Base-by-base conservation (phyloP, 2,888 invertebrate genomes). In the Prosapia bicincta region DNA sequence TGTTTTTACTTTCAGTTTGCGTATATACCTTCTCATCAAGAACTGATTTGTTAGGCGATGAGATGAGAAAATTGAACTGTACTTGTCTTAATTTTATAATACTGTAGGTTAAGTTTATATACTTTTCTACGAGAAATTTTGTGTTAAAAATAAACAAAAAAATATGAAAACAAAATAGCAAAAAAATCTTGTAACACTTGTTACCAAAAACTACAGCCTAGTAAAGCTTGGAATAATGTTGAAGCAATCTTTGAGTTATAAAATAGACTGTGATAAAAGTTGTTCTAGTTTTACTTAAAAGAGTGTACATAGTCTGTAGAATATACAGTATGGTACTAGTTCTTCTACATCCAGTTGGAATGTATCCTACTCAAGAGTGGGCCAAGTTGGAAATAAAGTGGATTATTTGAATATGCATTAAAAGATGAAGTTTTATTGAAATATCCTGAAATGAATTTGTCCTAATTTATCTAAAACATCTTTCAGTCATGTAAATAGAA, bases 11-110 rank as follows among this genome's bases (percentile, higher is more conserved):
- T n/a, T n/a, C n/a, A n/a, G n/a, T n/a, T n/a, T n/a, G n/a, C n/a
- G n/a, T n/a, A n/a, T n/a, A n/a, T n/a, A n/a, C 54, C 20, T 54
- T 2, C 20, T 54, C 54, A 54, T 54, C 54, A 54, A 54, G 54
- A 54, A 54, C 54, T 54, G 54, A 54, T 54, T 54, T 54, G 54
- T 54, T 54, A 54, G 54, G 54, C n/a, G 54, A 54, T 54, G 54
- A 54, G 54, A 5, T 38, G 3, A 20, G 20, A 20, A 54, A 54
- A 54, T 54, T n/a, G 3, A 3, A n/a, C 3, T 54, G n/a, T 20
- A 20, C 20, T 54, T 54, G n/a, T 20, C 20, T 54, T 6, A 30
- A 54, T 54, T 54, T 54, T 20, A 2, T 54, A n/a, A n/a, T n/a
- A 3, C 20, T 20, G n/a, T 20, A 20, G 54, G 2, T 54, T 54